Base-by-base conservation (phyloP, 2,888 invertebrate genomes). In the Phaonia tiefii region DNA sequence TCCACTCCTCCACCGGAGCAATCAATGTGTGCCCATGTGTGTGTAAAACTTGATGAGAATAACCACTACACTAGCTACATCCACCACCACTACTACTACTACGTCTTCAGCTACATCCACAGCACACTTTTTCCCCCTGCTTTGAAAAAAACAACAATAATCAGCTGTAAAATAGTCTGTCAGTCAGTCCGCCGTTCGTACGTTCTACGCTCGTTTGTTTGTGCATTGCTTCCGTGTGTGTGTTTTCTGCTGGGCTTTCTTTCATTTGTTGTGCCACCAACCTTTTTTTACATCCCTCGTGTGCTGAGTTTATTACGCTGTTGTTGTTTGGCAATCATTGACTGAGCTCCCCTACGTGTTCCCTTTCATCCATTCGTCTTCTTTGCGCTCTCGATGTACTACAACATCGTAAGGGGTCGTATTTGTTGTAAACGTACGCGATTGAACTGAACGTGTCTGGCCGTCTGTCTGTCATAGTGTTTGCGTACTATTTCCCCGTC, bases 111-210 rank as follows among this genome's bases (percentile, higher is more conserved):
- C n/a, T 31, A 31, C 31, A 31, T 5, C 8, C 31, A 31, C n/a
- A 31, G 4, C 31, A 31, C 31, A 31, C 31, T 31, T 31, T 31
- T 31, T 5, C n/a, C n/a, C n/a, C n/a, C 31, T 31, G 31, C 31
- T 31, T 31, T 31, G 39, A 8, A 8, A 31, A 3, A 31, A 66
- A 74, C 71, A 72, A 65, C 69, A 75, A 66, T 46, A 77, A 81
- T 78, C 78, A 78, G 78, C 75, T 81, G 81, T 72, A 73, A 78
- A n/a, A n/a, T n/a, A n/a, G n/a, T n/a, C n/a, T n/a, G n/a, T n/a
- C n/a, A n/a, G n/a, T n/a, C n/a, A n/a, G n/a, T n/a, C n/a, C n/a
- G n/a, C n/a, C n/a, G n/a, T n/a, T n/a, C n/a, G n/a, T 37, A 72
- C 56, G 46, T 72, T 42, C 58, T n/a, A n/a, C n/a, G n/a, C n/a